Evolutionary conservation across 2,797 vertebrate species (phyloP).

Genomic region (Octomys mimax): DNA sequence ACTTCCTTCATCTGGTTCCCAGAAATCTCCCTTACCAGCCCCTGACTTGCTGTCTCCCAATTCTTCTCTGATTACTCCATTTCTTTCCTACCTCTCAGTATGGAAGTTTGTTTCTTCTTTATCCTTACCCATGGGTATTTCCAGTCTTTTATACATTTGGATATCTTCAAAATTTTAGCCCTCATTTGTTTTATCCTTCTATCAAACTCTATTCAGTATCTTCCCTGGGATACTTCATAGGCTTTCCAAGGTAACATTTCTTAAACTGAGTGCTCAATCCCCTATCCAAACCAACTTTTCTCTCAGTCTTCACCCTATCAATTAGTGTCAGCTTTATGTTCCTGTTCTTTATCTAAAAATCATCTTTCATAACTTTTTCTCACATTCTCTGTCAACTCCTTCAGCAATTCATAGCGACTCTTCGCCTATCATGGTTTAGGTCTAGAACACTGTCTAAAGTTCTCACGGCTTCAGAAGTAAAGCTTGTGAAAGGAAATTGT

Average conservation of each 20-base stretch:
- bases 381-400: not conserved
- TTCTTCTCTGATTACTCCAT: not conserved
- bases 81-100: not conserved
- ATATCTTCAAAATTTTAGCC: not conserved
- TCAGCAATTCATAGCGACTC: not conserved
- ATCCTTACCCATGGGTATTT: not conserved
- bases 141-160: not conserved
- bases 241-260: not conserved
- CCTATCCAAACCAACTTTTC: not conserved
- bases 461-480: not conserved
- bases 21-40: not conserved
- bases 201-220: not conserved
- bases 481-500: not conserved
- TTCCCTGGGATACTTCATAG: not conserved
- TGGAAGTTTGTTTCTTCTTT: not conserved
- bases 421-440: not conserved
- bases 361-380: not conserved
- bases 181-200: not conserved
- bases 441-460: not conserved
- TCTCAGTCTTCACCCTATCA: not conserved
- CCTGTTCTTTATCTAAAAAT: not conserved
- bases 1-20: not conserved
- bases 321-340: not conserved
- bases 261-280: not conserved
- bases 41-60: accelerated